Conservation (phyloP, 2,113 vertebrate genomes). For the Notechis scutatus region DNA sequence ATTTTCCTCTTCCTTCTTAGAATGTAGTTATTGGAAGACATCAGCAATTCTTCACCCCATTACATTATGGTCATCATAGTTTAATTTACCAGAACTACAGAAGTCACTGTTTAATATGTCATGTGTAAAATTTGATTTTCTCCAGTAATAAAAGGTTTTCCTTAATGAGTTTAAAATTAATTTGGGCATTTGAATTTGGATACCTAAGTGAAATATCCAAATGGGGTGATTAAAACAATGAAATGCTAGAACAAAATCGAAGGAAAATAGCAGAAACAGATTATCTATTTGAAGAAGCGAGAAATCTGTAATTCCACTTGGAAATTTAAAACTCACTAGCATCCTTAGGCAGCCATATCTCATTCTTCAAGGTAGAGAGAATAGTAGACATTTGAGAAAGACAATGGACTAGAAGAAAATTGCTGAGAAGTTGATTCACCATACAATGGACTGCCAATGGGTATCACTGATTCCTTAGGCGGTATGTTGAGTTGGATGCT, state of each 20-base stretch:
- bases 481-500: neutral
- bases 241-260: neutral
- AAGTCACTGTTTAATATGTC: constrained; percentile 28
- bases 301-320: neutral
- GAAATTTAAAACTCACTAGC: neutral
- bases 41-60: constrained; percentile 12
- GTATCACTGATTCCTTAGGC: neutral
- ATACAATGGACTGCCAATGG: neutral
- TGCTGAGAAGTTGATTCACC: neutral
- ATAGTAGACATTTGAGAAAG: neutral
- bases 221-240: constrained; percentile 3
- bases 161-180: constrained; percentile 10
- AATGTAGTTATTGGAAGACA: neutral
- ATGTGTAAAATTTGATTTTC: constrained; percentile 24
- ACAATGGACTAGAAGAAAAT: neutral
- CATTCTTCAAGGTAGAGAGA: neutral
- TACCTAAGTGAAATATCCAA: constrained; percentile 8
- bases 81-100: constrained; percentile 26
- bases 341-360: neutral
- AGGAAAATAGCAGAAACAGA: neutral
- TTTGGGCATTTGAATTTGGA: constrained; percentile 17
- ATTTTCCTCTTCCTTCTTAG: neutral
- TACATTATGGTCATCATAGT: neutral
- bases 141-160: constrained; percentile 10
- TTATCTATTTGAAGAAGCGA: neutral